Evolutionary conservation across 2,797 vertebrate species (phyloP), one percentile per base, ranked within the genome.

Genomic region (Dryobates pubescens): DNA sequence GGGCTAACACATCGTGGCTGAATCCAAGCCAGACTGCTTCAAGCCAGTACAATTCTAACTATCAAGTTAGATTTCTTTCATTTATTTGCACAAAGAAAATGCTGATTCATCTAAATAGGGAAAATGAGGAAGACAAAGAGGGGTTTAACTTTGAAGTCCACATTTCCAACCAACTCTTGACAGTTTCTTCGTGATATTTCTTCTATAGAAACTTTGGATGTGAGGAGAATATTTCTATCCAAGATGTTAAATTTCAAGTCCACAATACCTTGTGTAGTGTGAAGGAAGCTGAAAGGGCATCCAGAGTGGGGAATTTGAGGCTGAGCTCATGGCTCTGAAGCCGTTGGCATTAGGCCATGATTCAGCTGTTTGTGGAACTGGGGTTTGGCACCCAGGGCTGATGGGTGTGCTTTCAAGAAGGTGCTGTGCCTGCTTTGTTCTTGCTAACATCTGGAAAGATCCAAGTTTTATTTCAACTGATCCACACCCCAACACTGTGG

Each of bases 401-500:
- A 23, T 38, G 23, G 13, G 6, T 32, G 6, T 64, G 34, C 72
- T 82, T 69, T 63, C 43, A 68, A 68, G 15, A 68, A 54, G 56
- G 43, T 41, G 32, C 11, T 10, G 6, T 69, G 38, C n/a, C 30
- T 38, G 45, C 20, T 73, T 65, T 82, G 43, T 68, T 43, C 36
- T 36, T 76, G 17, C 27, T 57, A 22, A 11, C 58, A 36, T 15
- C 32, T 64, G 27, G 12, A 30, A 54, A 59, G n/a, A 8, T 62
- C 26, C 7, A 19, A 19, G 34, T 15, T 45, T 82, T 67, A 10
- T 75, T 82, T 75, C 41, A 69, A 13, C 20, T 57, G 34, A 7
- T 53, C 19, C 27, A 11, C 29, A 45, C 3, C 15, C 45, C 0
- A 1, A 51, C 41, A 22, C 26, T 24, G 6, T 3, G n/a, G 22